These are phyloP conservation scores for Malacoraja senta DNA, from an alignment of 2,797 vertebrate species.

Conservation along the genomic window DNA sequence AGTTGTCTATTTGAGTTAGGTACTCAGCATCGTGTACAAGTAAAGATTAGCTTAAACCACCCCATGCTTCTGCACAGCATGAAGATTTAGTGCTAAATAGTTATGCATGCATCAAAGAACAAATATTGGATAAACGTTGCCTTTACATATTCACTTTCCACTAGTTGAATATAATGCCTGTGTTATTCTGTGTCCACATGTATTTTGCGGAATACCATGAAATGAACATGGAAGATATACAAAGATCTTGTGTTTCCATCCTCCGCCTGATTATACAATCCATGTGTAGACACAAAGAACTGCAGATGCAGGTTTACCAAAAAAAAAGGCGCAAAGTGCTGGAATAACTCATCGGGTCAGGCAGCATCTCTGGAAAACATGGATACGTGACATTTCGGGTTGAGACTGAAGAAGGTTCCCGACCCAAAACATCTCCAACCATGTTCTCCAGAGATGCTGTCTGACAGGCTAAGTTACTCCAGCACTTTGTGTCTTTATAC, in stretches of 20 bases:
- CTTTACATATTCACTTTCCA: neutral
- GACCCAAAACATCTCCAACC: too few relatives aligned
- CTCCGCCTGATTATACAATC: neutral
- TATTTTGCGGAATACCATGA: neutral
- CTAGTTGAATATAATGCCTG: neutral
- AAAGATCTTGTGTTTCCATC: neutral
- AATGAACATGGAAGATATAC: neutral
- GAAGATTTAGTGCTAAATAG: neutral
- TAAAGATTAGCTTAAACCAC: neutral
- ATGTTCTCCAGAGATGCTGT: too few relatives aligned
- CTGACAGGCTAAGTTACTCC: too few relatives aligned
- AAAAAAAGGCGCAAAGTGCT: too few relatives aligned
- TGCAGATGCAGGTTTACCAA: too few relatives aligned
- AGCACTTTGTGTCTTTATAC: too few relatives aligned
- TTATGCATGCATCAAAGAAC: neutral
- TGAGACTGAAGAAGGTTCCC: too few relatives aligned
- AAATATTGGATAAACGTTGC: neutral
- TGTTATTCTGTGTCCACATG: neutral
- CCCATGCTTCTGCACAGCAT: neutral
- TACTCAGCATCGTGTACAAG: too few relatives aligned
- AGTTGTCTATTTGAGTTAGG: too few relatives aligned
- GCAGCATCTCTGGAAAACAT: too few relatives aligned
- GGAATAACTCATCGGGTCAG: too few relatives aligned
- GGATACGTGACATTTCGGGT: too few relatives aligned
- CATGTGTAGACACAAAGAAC: neutral